Evolutionary conservation across 2,113 vertebrate species (phyloP), one percentile per base, ranked within the genome.

Genomic region (Carettochelys insculpta): DNA sequence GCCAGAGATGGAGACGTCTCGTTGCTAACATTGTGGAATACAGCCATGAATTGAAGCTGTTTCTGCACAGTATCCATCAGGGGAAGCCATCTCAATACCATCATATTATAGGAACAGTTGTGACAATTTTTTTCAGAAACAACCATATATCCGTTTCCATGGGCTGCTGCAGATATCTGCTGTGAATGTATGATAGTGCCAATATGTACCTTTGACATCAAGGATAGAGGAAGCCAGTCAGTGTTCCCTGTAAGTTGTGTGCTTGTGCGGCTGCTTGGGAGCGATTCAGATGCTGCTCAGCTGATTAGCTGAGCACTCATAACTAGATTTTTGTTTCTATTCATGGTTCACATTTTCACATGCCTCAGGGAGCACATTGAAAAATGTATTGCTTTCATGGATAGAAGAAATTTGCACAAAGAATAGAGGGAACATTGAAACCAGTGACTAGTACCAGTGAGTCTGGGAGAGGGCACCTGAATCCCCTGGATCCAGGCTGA

Each of bases 1-100:
- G 45, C 25, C 41, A 75, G 6, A 75, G 71, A 75, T 27, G 71
- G 38, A 75, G 25, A 45, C 25, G 61, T 48, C 11, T 47, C 12
- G 71, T 86, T 14, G 19, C 43, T 3, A n/a, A 1, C 58, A 5
- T 22, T 34, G 0, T 82, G 22, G 16, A 2, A 0, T 45, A 34
- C n/a, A 50, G 29, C 31, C 4, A 75, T 45, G 71, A 83, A 82
- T 83, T 88, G 3, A 8, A 48, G n/a, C 6, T 0, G 2, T 54
- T 65, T 77, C 52, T 75, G 61, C 45, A 85, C 9, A 9, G 45
- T 83, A 4, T n/a, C 24, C 27, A 1, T 0, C 10, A 82, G 31
- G 77, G 50, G 25, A 51, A 34, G 4, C 9, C 3, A 6, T 17
- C 34, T 88, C 77, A 29, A 6, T 38, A 51, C 5, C 45, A 38